A percentile compares a stretch with the other conserved stretches of the same genome.
Evolutionary conservation across 2,888 invertebrate species (phyloP).

Genomic region (Gryllus longicercus): DNA sequence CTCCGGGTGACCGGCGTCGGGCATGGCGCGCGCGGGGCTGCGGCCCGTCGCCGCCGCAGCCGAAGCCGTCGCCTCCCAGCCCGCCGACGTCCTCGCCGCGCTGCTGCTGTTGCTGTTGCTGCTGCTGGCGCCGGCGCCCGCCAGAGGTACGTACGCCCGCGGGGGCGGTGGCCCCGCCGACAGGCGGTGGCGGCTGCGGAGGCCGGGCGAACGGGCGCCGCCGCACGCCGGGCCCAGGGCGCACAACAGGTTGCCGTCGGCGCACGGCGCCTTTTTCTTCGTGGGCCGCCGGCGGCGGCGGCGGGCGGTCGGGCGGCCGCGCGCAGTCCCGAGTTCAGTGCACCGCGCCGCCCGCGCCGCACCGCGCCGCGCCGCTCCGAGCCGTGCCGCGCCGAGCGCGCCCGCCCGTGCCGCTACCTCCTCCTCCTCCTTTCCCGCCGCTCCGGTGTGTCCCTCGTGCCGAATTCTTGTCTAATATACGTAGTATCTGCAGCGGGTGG

Average conservation of each 20-base stretch:
- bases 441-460: neutral
- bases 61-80: neutral
- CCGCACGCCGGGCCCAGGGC: neutral
- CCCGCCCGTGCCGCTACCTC: neutral
- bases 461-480: slow-evolving; percentile 6
- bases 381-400: slow-evolving; percentile 19
- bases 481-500: neutral
- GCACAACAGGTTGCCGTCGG: slow-evolving; percentile 1
- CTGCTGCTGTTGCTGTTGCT: neutral
- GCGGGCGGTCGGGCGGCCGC: neutral
- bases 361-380: neutral
- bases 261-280: neutral
- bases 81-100: neutral
- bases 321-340: neutral
- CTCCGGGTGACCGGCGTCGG: neutral
- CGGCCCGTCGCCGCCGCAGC: neutral
- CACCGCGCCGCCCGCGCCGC: slow-evolving; percentile 23
- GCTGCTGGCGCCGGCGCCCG: neutral
- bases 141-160: neutral
- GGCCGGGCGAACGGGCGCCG: no score
- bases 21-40: slow-evolving; percentile 1
- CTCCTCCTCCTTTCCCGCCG: neutral
- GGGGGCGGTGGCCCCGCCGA: no score
- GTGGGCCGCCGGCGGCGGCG: neutral
- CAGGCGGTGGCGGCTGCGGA: no score